phyloP scores from a whole-genome alignment of 2,797 vertebrate genomes.

The Etheostoma perlongum region DNA sequence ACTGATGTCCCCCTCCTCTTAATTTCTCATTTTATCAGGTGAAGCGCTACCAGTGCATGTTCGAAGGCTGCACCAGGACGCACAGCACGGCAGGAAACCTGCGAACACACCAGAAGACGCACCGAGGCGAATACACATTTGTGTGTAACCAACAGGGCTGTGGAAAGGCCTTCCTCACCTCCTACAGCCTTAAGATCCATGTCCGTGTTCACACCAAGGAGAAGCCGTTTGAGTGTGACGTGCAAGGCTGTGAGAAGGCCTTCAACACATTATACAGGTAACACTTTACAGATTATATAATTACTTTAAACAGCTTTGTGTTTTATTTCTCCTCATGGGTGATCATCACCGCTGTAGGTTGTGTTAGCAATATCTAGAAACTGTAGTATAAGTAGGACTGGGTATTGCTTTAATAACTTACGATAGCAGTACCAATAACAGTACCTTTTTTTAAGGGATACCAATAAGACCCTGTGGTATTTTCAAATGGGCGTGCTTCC shows the following conservation, averaged over 20 bases:
- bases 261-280: conserved; percentile 98
- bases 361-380: not conserved
- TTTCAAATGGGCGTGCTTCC: too few relatives aligned
- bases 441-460: too few relatives aligned
- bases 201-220: conserved; percentile 99
- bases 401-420: too few relatives aligned
- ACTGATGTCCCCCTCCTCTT: not conserved
- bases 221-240: conserved; percentile 99
- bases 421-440: too few relatives aligned
- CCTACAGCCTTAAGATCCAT: conserved; percentile 99
- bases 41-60: conserved; percentile 99
- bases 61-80: conserved; percentile 96
- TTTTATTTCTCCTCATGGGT: not conserved
- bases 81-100: conserved; percentile 99
- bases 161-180: conserved; percentile 98
- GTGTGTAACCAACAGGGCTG: conserved; percentile 98
- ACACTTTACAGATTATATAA: conserved; percentile 3
- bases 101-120: conserved; percentile 98
- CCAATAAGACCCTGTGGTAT: too few relatives aligned
- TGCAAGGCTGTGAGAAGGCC: conserved; percentile 98
- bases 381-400: not conserved
- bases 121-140: conserved; percentile 97
- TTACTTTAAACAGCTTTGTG: not conserved
- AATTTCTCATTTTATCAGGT: conserved; percentile 81
- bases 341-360: not conserved